Base-by-base conservation (phyloP, 1,140 invertebrate genomes). In the Drosophila pseudoananassae region DNA sequence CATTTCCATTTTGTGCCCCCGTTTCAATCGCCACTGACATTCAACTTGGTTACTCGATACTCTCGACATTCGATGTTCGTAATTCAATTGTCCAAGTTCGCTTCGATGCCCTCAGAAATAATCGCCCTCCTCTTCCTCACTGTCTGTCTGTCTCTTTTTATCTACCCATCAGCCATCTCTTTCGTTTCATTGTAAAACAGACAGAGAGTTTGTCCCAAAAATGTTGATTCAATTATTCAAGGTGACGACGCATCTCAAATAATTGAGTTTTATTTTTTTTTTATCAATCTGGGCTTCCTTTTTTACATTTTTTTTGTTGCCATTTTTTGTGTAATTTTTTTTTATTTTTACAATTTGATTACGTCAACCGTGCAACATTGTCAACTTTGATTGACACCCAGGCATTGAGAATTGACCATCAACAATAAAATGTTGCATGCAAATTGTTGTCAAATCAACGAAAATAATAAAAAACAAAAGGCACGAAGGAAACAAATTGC, bases 191-290 rank as follows among this genome's bases (percentile, higher is more conserved):
- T 36, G 40, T 15, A 17, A 9, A 43, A 43, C 10, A 55, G 36
- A 29, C 23, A 52, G 36, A 17, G 23, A 56, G 63, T 56, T 68
- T 69, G 66, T 56, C 66, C 50, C 40, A 10, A 69, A 69, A 69
- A 69, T 69, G 66, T 69, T 80, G 66, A 81, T 80, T 82, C 78
- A 77, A 77, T 82, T 81, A 68, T 77, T 77, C 74, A 71, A 82
- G 78, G 78, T 81, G 78, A 64, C 78, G 70, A 70, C 66, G 63
- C 52, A 70, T 69, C 51, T 68, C 78, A 77, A 73, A 78, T 82
- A 81, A 81, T 82, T 82, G 68, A 81, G 73, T 81, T 82, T 82
- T 49, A 68, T 74, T 77, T 81, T 80, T 68, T 5, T 15, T 10
- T n/a, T 4, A 38, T 69, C 29, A 27, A 9, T 46, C 15, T 33